Evolutionary conservation across 2,113 vertebrate species (phyloP), one percentile per base, ranked within the genome.

Genomic region (Gasterosteus aculeatus): DNA sequence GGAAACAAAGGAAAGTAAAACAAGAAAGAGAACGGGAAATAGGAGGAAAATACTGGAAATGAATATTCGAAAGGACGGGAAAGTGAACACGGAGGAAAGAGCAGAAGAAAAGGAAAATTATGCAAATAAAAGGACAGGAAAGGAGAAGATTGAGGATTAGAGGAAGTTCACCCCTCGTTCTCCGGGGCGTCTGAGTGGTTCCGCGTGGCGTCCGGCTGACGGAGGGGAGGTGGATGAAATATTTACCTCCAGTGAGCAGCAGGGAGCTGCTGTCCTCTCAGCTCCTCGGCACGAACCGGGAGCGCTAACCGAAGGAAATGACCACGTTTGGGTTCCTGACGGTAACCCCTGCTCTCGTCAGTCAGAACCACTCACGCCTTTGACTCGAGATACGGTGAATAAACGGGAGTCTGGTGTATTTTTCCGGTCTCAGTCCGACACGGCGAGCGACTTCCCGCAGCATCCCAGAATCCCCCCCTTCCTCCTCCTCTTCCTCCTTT

Each of bases 161-260:
- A 33, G 33, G 33, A 33, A 33, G 33, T 38, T 6, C 35, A 4
- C 35, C 35, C 35, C 35, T 6, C 35, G 5, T 6, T 7, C 35
- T 7, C 35, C 33, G 33, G 33, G 33, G 53, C 57, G 61, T 61
- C 59, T 60, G 31, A 77, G 78, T 80, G 72, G 57, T 78, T 86
- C n/a, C 68, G 53, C 81, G 78, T 18, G 1, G 7, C 29, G 1
- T 81, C 71, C 57, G 12, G 7, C 56, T 10, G 39, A 72, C 78
- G 69, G 78, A 82, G 67, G 78, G 46, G 72, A 75, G 74, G 47
- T 49, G 41, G 57, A 85, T 91, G 15, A 90, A 91, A 91, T 88
- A 90, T 91, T 88, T 53, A 91, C 3, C 31, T 68, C 10, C 44
- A 53, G 22, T 7, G 59, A 51, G 57, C 33, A 70, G 16, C 0